phyloP scores from a whole-genome alignment of 2,888 invertebrate species.

The Crepidodera aurea region DNA sequence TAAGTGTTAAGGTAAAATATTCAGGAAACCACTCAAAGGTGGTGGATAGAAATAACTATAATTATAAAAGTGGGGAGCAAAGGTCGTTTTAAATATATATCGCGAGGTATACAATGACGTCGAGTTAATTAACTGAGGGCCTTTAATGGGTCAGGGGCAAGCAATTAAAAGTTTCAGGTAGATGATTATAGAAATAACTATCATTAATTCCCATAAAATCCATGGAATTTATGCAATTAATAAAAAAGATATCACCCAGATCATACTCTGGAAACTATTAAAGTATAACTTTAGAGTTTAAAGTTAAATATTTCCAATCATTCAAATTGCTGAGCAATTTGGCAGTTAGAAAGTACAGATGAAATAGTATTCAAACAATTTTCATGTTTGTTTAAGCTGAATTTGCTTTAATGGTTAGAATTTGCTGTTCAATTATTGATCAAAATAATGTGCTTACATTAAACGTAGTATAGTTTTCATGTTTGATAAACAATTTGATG shows the following conservation, averaged over 20 bases:
- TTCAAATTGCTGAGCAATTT: too few relatives aligned
- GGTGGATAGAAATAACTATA: conserved; percentile 22
- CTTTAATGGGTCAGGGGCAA: not conserved
- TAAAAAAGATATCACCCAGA: too few relatives aligned
- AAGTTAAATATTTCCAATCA: too few relatives aligned
- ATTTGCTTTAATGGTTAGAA: not conserved
- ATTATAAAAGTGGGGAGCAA: conserved; percentile 4
- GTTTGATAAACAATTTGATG: not conserved
- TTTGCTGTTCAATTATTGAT: not conserved
- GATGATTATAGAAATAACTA: too few relatives aligned
- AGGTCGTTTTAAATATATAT: conserved; percentile 18
- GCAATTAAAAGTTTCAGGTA: too few relatives aligned
- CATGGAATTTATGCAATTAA: too few relatives aligned
- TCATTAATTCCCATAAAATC: too few relatives aligned
- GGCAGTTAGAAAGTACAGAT: too few relatives aligned
- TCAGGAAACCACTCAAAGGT: conserved; percentile 20
- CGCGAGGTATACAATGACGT: not conserved
- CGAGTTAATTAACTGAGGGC: not conserved
- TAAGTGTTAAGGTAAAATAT: conserved; percentile 25
- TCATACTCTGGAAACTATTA: too few relatives aligned
- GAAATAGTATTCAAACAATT: not conserved
- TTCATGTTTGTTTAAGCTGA: not conserved
- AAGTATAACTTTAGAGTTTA: too few relatives aligned
- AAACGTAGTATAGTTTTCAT: not conserved
- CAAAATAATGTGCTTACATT: not conserved